Evolutionary conservation across 2,888 invertebrate species (phyloP).

Genomic region (Liodrosophila aerea): DNA sequence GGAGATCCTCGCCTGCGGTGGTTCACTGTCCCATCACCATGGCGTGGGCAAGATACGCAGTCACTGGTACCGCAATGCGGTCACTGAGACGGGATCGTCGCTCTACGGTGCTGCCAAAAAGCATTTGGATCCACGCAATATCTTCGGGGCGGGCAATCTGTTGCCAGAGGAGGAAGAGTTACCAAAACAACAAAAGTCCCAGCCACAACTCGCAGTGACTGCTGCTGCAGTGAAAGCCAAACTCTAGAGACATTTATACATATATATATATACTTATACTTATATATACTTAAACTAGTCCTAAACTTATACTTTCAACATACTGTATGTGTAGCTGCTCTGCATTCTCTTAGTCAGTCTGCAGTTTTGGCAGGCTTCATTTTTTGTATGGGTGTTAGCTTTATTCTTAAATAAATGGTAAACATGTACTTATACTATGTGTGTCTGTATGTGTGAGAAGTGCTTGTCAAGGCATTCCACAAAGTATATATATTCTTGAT

Average conservation of each 20-base stretch:
- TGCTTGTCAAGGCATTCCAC: too few relatives aligned
- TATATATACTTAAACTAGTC: conserved; percentile 44
- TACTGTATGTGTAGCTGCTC: conserved; percentile 34
- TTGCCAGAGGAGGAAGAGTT: conserved; percentile 49
- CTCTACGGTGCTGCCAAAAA: conserved; percentile 92
- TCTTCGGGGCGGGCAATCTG: conserved; percentile 95
- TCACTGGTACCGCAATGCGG: conserved; percentile 92
- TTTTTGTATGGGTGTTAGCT: conserved; percentile 62
- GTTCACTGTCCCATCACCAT: conserved; percentile 97
- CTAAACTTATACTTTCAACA: conserved; percentile 39
- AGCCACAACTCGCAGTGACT: background rate
- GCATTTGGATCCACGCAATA: conserved; percentile 95
- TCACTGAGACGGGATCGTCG: conserved; percentile 91
- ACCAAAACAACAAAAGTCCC: too few relatives aligned
- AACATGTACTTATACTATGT: conserved; percentile 40
- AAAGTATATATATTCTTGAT: too few relatives aligned
- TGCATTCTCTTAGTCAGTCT: conserved; percentile 23
- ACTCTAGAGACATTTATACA: conserved; percentile 53
- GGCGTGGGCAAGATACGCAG: conserved; percentile 96
- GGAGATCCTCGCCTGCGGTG: conserved; percentile 91
- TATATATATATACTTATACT: background rate
- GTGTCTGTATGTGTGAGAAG: conserved; percentile 21
- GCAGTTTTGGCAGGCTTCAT: conserved; percentile 44
- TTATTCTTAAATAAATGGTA: conserved; percentile 67
- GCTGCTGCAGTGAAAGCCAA: conserved; percentile 60